Evolutionary conservation across 1,140 invertebrate species (phyloP).

Genomic region (Ephestia elutella): DNA sequence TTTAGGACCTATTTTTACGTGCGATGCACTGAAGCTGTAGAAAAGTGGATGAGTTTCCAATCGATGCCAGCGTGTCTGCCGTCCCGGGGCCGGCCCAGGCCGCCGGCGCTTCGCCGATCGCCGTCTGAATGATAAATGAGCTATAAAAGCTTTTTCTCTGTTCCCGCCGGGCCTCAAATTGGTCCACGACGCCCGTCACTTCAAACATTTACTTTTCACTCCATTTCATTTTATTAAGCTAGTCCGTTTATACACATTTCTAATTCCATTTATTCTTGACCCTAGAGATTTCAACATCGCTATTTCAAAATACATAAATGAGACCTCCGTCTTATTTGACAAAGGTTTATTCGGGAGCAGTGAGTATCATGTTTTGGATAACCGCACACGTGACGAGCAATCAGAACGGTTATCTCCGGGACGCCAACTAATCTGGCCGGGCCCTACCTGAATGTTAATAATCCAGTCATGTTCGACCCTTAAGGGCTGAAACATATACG

Average conservation of each 20-base stretch:
- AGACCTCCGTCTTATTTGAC: too few relatives aligned
- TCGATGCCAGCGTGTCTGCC: background rate
- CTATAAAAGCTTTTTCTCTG: slow-evolving; percentile 20
- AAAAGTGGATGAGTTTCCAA: too few relatives aligned
- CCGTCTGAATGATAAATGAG: slow-evolving; percentile 25
- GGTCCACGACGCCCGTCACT: slow-evolving; percentile 5
- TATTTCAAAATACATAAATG: too few relatives aligned
- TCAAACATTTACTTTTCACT: slow-evolving; percentile 7
- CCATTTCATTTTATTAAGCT: slow-evolving; percentile 7
- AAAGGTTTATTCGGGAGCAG: too few relatives aligned
- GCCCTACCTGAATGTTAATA: slow-evolving; percentile 2
- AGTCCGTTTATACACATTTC: background rate
- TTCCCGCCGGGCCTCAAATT: slow-evolving; percentile 8
- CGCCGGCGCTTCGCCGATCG: background rate
- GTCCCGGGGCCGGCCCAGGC: background rate
- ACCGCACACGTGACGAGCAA: too few relatives aligned
- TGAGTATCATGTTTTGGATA: background rate
- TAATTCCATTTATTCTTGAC: background rate
- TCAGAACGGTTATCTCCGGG: too few relatives aligned
- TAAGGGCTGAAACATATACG: too few relatives aligned
- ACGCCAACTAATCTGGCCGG: background rate
- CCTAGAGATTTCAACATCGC: too few relatives aligned
- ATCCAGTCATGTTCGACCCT: background rate
- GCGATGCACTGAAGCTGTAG: too few relatives aligned
- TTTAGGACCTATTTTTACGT: too few relatives aligned